Evolutionary conservation across 2,888 invertebrate genomes (phyloP).

Genomic region (Macrophya alboannulata): DNA sequence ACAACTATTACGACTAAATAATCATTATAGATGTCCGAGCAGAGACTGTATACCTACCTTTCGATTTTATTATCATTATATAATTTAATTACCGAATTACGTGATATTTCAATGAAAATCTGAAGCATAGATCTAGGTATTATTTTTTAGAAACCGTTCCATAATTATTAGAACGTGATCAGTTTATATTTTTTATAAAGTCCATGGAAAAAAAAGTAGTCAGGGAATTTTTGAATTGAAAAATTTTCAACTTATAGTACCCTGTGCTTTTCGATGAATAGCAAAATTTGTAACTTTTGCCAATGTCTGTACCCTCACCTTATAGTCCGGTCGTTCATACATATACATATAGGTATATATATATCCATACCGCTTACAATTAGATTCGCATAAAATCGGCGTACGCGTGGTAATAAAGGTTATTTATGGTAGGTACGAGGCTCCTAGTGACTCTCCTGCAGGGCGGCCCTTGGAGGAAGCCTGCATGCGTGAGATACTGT

Average conservation of each 20-base stretch:
- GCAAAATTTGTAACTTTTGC: not conserved
- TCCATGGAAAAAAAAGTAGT: not conserved
- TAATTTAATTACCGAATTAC: no score
- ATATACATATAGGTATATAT: not conserved
- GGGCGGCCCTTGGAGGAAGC: not conserved
- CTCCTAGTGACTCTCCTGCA: conserved; percentile 1
- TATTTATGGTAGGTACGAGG: conserved; percentile 33
- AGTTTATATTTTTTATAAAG: no score
- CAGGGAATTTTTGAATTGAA: not conserved
- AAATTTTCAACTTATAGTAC: not conserved
- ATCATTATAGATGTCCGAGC: no score
- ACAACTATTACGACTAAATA: no score
- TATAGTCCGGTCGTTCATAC: not conserved
- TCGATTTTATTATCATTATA: no score
- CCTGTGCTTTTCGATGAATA: not conserved
- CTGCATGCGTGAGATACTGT: not conserved
- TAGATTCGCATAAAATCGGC: conserved; percentile 47
- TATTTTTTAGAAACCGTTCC: no score
- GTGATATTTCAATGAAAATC: no score
- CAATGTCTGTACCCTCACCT: conserved; percentile 14
- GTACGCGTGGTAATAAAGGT: conserved; percentile 42
- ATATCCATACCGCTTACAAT: conserved; percentile 9
- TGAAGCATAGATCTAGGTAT: no score
- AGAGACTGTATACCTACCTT: no score
- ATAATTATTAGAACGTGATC: no score